A percentile compares a stretch with the other conserved stretches of the same genome.
phyloP scores from a whole-genome alignment of 92 coral and sea anemone species.

The Plumapathes pennacea region DNA sequence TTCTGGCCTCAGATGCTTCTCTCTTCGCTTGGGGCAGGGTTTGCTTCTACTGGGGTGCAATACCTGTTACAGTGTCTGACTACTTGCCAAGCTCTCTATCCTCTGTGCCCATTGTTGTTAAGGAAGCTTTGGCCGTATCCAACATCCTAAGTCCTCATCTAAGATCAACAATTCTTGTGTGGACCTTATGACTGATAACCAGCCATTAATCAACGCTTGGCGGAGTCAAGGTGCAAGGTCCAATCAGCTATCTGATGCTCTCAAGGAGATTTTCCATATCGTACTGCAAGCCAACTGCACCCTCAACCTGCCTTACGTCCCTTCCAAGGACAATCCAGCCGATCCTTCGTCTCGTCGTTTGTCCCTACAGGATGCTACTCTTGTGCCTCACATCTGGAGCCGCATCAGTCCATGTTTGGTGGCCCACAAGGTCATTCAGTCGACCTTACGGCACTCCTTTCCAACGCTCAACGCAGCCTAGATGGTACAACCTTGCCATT shows the following conservation, averaged over 20 bases:
- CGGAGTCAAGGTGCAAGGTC: slow-evolving; percentile 26
- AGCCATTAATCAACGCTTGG: slow-evolving; percentile 41
- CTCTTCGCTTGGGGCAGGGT: slow-evolving; percentile 43
- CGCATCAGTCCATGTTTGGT: too few relatives aligned
- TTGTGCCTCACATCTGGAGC: slow-evolving; percentile 26
- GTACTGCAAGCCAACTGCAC: slow-evolving; percentile 8
- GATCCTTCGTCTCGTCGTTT: slow-evolving; percentile 51
- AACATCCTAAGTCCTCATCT: slow-evolving; percentile 24
- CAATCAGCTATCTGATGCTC: slow-evolving; percentile 19
- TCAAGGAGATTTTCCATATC: slow-evolving; percentile 22
- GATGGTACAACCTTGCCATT: slow-evolving; percentile 47
- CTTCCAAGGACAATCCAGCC: slow-evolving; percentile 35
- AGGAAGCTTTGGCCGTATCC: slow-evolving; percentile 50
- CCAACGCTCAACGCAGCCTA: slow-evolving; percentile 38
- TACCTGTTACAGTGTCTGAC: slow-evolving; percentile 12
- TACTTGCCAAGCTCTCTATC: slow-evolving; percentile 18
- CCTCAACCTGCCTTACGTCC: slow-evolving; percentile 17
- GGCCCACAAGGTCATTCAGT: slow-evolving; percentile 43
- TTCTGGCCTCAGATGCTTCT: slow-evolving; percentile 30
- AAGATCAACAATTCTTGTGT: slow-evolving; percentile 31
- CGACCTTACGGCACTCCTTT: slow-evolving; percentile 53
- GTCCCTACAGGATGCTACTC: slow-evolving; percentile 20
- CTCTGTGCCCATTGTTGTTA: slow-evolving; percentile 27
- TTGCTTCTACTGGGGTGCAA: slow-evolving; percentile 20
- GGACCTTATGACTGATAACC: slow-evolving; percentile 38